A percentile compares a stretch with the other conserved stretches of the same genome.
phyloP scores from a whole-genome alignment of 2,888 invertebrate genomes.

The Heliconius ethilla region DNA sequence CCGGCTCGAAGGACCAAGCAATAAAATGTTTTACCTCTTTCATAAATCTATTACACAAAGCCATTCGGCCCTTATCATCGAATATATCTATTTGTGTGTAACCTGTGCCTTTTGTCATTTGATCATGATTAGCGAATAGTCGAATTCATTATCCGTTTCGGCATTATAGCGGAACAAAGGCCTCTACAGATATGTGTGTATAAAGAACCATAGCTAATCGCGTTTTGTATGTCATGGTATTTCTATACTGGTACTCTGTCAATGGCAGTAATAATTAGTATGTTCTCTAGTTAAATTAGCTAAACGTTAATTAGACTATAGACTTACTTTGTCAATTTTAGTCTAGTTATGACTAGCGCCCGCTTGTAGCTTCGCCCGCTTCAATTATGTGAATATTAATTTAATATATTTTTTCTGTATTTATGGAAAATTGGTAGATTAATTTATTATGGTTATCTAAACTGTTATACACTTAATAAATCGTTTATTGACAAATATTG shows the following conservation, averaged over 20 bases:
- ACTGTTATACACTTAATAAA: too few species aligned
- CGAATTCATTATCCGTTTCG: constrained; percentile 40
- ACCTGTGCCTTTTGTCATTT: constrained; percentile 22
- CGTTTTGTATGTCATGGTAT: not conserved
- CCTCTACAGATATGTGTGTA: not conserved
- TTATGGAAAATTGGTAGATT: too few species aligned
- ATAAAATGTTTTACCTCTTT: constrained; percentile 22
- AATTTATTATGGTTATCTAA: too few species aligned
- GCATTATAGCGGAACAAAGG: constrained; percentile 24
- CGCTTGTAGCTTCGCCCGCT: too few species aligned
- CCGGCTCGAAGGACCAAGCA: constrained; percentile 16
- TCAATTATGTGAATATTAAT: too few species aligned
- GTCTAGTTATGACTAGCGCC: too few species aligned
- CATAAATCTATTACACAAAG: constrained; percentile 17
- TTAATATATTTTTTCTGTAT: too few species aligned
- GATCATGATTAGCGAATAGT: constrained; percentile 37
- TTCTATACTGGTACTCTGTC: not conserved
- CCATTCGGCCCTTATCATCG: constrained; percentile 10
- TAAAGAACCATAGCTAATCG: constrained; percentile 11
- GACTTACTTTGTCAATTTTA: not conserved
- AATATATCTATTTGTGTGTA: constrained; percentile 14
- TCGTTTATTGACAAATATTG: too few species aligned
- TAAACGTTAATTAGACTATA: not conserved
- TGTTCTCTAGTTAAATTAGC: constrained; percentile 3
- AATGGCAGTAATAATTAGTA: not conserved